Evolutionary conservation across 2,113 vertebrate species (phyloP).

Genomic region (Drymodes brunneopygia): DNA sequence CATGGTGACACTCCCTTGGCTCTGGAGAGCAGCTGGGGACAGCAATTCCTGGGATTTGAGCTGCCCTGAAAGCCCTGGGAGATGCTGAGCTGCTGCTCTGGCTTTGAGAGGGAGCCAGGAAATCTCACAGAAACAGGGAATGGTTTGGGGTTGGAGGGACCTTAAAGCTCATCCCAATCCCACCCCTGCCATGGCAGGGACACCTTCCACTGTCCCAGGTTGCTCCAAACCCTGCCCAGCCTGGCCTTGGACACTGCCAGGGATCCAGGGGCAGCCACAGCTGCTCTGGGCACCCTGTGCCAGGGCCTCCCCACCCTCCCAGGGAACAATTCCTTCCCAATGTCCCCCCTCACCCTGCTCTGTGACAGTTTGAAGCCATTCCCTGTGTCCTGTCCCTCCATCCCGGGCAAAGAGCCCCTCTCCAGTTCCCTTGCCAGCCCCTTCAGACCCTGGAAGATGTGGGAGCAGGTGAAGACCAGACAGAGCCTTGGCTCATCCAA

Average conservation of each 20-base stretch:
- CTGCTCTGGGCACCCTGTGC: neutral
- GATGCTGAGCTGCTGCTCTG: neutral
- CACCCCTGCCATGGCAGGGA: neutral
- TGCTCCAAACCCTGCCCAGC: neutral
- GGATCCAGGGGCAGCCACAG: neutral
- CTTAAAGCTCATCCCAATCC: rapidly evolving
- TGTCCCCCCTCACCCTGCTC: neutral
- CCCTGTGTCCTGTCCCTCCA: neutral
- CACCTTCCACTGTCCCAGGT: neutral
- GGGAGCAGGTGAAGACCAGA: neutral
- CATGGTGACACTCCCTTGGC: rapidly evolving
- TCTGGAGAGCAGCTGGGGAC: neutral
- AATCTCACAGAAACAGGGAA: neutral
- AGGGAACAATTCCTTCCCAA: neutral
- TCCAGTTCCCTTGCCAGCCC: neutral
- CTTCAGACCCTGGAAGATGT: neutral
- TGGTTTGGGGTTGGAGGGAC: neutral
- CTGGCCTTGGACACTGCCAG: neutral
- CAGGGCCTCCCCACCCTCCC: neutral
- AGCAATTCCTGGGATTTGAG: neutral
- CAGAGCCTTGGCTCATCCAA: neutral
- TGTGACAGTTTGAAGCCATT: neutral
- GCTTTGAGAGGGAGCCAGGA: neutral
- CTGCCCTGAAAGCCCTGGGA: neutral
- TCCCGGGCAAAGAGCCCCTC: rapidly evolving